Evolutionary conservation across 2,113 vertebrate species (phyloP).

Genomic region (Hylia prasina): DNA sequence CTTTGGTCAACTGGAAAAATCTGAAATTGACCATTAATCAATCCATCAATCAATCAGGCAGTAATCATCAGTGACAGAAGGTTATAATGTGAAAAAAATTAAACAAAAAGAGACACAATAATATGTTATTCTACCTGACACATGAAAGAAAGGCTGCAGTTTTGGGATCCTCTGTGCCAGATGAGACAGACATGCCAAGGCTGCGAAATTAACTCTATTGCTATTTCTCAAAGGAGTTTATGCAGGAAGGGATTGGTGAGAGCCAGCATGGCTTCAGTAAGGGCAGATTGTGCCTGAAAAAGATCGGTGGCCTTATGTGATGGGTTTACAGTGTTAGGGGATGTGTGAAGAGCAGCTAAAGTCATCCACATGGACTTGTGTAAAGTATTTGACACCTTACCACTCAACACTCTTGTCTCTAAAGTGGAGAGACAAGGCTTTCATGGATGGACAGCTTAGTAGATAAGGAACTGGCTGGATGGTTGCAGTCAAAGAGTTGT

Average conservation of each 20-base stretch:
- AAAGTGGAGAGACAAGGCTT: neutral
- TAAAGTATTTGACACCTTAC: neutral
- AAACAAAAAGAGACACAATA: neutral
- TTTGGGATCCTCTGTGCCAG: neutral
- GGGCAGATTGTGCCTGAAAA: neutral
- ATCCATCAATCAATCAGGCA: conserved; percentile 10
- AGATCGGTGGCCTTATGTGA: neutral
- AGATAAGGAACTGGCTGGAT: neutral
- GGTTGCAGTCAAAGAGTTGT: neutral
- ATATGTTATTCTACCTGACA: neutral
- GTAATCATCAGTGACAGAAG: conserved; percentile 9
- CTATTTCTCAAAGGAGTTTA: neutral
- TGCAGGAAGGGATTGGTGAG: neutral
- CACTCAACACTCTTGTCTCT: neutral
- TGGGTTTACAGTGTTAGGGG: neutral
- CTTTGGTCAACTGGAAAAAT: neutral
- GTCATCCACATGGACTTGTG: neutral
- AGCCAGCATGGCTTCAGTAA: neutral
- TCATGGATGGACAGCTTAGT: neutral
- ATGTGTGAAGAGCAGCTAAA: neutral
- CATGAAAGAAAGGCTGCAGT: neutral
- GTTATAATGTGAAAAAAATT: conserved; percentile 7
- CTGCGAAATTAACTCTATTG: neutral
- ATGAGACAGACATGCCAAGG: neutral
- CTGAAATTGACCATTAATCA: conserved; percentile 17